Percentiles rank a stretch among this genome's conserved stretches.
Conservation (phyloP, 2,797 vertebrate species). For the Pithecia hirsuta region DNA sequence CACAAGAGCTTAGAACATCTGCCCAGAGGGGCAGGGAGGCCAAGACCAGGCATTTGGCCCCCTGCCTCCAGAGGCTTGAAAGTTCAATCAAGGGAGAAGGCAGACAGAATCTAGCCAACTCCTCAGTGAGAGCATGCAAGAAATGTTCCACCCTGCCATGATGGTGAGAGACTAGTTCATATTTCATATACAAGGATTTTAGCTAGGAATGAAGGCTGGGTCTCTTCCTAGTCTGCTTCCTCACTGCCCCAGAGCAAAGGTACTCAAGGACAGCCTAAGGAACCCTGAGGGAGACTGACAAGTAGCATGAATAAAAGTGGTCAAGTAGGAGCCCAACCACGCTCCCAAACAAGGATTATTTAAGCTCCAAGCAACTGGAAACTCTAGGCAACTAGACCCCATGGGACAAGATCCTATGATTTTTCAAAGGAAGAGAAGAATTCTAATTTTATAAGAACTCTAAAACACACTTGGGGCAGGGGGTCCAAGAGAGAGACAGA, state of each 20-base stretch:
- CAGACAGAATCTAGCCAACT: background rate
- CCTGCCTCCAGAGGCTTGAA: background rate
- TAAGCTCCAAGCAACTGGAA: background rate
- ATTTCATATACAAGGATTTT: background rate
- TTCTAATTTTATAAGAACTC: background rate
- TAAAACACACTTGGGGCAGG: background rate
- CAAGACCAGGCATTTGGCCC: background rate
- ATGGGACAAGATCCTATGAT: background rate
- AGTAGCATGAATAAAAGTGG: background rate
- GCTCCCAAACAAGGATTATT: background rate
- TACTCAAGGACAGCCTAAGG: background rate
- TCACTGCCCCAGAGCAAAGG: background rate
- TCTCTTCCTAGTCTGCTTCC: background rate
- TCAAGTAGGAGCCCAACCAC: background rate
- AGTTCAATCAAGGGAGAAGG: background rate
- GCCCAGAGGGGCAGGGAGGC: background rate
- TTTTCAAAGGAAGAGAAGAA: background rate
- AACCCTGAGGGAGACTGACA: background rate
- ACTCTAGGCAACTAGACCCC: background rate
- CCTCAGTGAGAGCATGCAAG: background rate
- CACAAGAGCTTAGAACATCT: background rate
- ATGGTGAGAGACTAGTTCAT: background rate
- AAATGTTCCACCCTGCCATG: background rate
- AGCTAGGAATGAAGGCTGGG: background rate
- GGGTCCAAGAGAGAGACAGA: accelerated